phyloP scores from a whole-genome alignment of 2,888 invertebrate species.

The Eulithis testata region DNA sequence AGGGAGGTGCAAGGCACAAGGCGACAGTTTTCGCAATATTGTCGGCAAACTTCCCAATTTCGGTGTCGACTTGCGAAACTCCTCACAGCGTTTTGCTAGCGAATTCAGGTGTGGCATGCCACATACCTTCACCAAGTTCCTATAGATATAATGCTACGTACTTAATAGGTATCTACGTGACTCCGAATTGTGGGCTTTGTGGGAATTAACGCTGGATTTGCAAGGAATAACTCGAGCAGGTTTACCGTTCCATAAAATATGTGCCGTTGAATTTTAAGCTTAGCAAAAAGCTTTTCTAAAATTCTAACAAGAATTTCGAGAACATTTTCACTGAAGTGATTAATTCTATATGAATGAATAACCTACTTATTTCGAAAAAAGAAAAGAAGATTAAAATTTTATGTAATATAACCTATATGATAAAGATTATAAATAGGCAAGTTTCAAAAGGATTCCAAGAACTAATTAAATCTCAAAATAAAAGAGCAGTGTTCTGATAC shows the following conservation, averaged over 20 bases:
- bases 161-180: slow-evolving; percentile 58
- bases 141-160: slow-evolving; percentile 31
- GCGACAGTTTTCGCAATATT: slow-evolving; percentile 76
- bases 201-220: slow-evolving; percentile 73
- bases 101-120: slow-evolving; percentile 63
- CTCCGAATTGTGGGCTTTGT: slow-evolving; percentile 72
- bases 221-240: slow-evolving; percentile 62
- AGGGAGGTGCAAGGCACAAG: slow-evolving; percentile 50
- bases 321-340: not conserved
- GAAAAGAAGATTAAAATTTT: no score
- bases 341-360: not conserved
- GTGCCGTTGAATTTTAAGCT: slow-evolving; percentile 27
- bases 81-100: slow-evolving; percentile 61
- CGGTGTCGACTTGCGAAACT: slow-evolving; percentile 82
- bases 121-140: slow-evolving; percentile 24
- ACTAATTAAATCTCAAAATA: slow-evolving; percentile 60
- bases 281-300: slow-evolving; percentile 11
- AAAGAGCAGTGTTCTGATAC: slow-evolving; percentile 58
- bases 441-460: slow-evolving; percentile 46
- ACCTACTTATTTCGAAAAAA: no score
- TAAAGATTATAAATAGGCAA: no score
- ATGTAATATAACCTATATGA: not conserved
- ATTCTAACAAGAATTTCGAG: slow-evolving; percentile 4
- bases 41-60: slow-evolving; percentile 78
- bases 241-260: slow-evolving; percentile 43